Evolutionary conservation across 2,113 vertebrate species (phyloP).

Genomic region (Prunella himalayana): DNA sequence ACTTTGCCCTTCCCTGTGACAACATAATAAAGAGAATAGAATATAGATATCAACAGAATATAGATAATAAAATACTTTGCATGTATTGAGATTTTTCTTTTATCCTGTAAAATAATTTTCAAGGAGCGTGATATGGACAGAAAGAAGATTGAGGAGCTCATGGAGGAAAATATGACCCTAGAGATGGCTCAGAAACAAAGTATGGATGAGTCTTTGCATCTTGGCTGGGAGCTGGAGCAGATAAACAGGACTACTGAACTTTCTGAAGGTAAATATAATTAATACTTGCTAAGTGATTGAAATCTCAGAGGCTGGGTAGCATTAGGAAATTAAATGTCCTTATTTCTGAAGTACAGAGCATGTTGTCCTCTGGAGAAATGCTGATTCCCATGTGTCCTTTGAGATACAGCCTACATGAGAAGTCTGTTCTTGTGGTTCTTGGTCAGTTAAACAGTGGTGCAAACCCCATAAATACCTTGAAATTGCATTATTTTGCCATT

Average conservation of each 20-base stretch:
- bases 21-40: not conserved
- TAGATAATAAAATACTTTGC: not conserved
- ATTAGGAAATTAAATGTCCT: not conserved
- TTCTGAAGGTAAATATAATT: slow-evolving; percentile 79
- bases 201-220: slow-evolving; percentile 97
- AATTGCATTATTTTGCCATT: not conserved
- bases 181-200: slow-evolving; percentile 99
- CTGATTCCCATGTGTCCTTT: not conserved
- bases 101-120: not conserved
- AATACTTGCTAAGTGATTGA: not conserved
- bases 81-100: not conserved
- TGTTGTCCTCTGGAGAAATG: not conserved
- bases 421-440: not conserved
- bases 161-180: slow-evolving; percentile 95
- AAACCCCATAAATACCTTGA: not conserved
- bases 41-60: not conserved
- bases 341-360: not conserved
- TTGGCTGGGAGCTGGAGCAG: slow-evolving; percentile 98
- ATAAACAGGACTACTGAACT: slow-evolving; percentile 91
- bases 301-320: not conserved
- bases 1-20: not conserved
- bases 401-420: not conserved
- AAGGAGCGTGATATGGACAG: slow-evolving; percentile 94
- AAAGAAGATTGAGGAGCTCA: slow-evolving; percentile 94
- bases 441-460: not conserved